Evolutionary conservation across 2,797 vertebrate species (phyloP).

Genomic region (Miichthys miiuy): DNA sequence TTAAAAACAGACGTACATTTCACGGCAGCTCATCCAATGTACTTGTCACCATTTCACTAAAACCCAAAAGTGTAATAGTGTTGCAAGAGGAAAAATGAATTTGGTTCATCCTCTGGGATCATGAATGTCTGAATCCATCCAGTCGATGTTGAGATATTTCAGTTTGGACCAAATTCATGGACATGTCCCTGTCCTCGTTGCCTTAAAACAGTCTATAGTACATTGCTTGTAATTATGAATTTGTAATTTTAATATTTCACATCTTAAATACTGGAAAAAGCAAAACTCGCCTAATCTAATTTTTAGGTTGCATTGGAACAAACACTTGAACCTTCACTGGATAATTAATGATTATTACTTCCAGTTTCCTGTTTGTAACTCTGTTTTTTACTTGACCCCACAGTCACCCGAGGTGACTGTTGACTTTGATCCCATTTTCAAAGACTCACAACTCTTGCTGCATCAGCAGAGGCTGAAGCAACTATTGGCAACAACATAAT

Average conservation of each 20-base stretch:
- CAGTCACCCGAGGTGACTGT: background rate
- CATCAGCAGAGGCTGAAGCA: conserved; percentile 53
- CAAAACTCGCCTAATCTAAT: background rate
- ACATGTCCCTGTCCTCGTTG: background rate
- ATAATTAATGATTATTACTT: background rate
- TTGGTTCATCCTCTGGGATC: background rate
- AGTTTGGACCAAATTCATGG: background rate
- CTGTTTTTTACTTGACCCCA: conserved; percentile 14
- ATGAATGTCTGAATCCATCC: background rate
- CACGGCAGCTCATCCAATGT: too few relatives aligned
- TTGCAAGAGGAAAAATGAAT: background rate
- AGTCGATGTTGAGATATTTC: background rate
- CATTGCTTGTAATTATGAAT: background rate
- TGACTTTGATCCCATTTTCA: conserved; percentile 31
- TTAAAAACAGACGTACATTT: background rate
- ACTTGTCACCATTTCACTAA: background rate
- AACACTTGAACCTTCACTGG: background rate
- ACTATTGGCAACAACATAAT: conserved; percentile 46
- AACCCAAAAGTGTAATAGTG: background rate
- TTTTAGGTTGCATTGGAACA: background rate
- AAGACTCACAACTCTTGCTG: conserved; percentile 35
- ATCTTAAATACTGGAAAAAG: background rate
- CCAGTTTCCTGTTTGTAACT: conserved; percentile 22
- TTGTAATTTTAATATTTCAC: background rate
- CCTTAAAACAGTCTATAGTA: too few relatives aligned